Base-by-base conservation (phyloP, 1,140 invertebrate species). In the Diploscapter pachys region DNA sequence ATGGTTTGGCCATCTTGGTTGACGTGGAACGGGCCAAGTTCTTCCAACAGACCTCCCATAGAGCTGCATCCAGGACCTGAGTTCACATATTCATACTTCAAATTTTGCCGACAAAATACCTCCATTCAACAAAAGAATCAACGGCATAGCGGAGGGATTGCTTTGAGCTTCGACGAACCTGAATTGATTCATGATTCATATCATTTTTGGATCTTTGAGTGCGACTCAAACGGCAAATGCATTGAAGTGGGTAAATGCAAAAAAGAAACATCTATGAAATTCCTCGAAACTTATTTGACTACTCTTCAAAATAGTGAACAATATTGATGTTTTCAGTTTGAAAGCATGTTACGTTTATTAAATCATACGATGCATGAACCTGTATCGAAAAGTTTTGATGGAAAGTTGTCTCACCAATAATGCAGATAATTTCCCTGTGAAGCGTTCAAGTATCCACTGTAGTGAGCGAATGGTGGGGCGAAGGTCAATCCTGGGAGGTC, bases 11-110 rank as follows among this genome's bases (percentile, higher is more conserved):
- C 86, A 72, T 85, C 80, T 59, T 61, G 49, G 11, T 77, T 80
- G 2, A 86, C 77, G 71, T 78, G 80, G 81, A 87, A 88, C 50
- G 89, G 89, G 11, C 89, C 89, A 76, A 87, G 81, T 81, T 89
- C 89, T 75, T 83, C 86, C 4, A 89, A 80, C 4, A 89, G 80
- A 6, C 89, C 89, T 61, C 86, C 80, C 55, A 89, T 72, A 49
- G 88, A 89, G 75, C 86, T 87, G 78, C 88, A 89, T 4, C 89
- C 89, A 68, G 88, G 88, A 53, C 88, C 88, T 52, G 88, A 88
- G 82, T 89, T 89, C 79, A 89, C 9, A 77, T 70, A 80, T 31
- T 78, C 55, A 13, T 79, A 52, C 13, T 31, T 31, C 76, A 74
- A 78, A 51, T 78, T 59, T 8, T 79, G 67, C 73, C 9, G 74